Base-by-base conservation (phyloP, 2,888 invertebrate species). In the Drosophila mercatorum region DNA sequence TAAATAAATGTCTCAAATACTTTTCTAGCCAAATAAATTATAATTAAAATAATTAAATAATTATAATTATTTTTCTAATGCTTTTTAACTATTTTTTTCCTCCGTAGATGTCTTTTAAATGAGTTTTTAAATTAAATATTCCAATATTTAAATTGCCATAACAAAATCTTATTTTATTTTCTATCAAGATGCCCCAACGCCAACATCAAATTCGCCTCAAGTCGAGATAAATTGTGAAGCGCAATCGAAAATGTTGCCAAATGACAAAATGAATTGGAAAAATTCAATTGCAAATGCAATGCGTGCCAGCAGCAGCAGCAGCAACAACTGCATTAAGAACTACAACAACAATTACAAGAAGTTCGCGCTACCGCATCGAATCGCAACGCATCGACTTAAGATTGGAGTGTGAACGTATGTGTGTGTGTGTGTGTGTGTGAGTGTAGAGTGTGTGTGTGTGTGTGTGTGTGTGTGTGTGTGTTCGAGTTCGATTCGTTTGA, bases 191-290 rank as follows among this genome's bases (percentile, higher is more conserved):
- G 22, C 22, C 22, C 5, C 26, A 5, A 28, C 12, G 5, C n/a
- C n/a, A n/a, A n/a, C 26, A 26, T 12, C 26, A 3, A 26, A 46
- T 47, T 8, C 28, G 47, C 14, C 36, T 12, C 6, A 41, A 75
- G 53, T 47, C 67, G 61, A 51, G 75, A 47, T 53, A 72, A 66
- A 67, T 49, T 43, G 63, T 38, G 52, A 14, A 66, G 66, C 53
- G 34, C 47, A 56, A 47, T 51, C 52, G 70, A 65, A 53, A 62
- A 55, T 49, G 58, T 31, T 60, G 55, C 55, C 49, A 61, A 73
- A 60, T 74, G 62, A 58, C 62, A 44, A 75, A 78, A 76, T 80
- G 57, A 76, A 73, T 79, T 70, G 67, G 28, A 56, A 52, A 57
- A 57, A 61, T 71, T 60, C 43, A 70, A 71, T 61, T 60, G 62